A percentile compares a stretch with the other conserved stretches of the same genome.
These are phyloP conservation scores for Gastracanthus pulcherrimus DNA, from an alignment of 2,888 invertebrate species.

Conservation along the genomic window DNA sequence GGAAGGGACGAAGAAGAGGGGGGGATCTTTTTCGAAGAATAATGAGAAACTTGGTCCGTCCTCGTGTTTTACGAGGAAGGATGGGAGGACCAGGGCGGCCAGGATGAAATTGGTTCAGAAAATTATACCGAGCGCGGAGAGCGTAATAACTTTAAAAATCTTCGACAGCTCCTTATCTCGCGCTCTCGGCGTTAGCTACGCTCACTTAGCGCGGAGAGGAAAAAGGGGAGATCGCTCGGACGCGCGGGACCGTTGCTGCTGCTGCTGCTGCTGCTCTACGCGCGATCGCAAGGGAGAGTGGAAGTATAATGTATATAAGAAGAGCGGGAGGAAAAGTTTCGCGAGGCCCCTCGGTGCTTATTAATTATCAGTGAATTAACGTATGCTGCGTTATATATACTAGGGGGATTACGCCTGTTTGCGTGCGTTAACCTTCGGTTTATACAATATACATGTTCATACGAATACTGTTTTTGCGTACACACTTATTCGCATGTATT, in stretches of 20 bases:
- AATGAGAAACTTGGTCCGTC: conserved; percentile 44
- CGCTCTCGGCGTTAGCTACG: conserved; percentile 4
- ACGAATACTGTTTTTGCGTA: no score
- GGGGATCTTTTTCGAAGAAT: conserved; percentile 24
- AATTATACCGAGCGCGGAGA: conserved; percentile 27
- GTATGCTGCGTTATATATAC: neutral
- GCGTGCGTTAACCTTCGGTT: no score
- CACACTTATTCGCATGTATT: no score
- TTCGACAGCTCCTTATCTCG: conserved; percentile 43
- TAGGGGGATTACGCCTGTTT: neutral
- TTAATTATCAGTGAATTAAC: conserved; percentile 22
- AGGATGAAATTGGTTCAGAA: conserved; percentile 45
- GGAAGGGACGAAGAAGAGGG: conserved; percentile 1
- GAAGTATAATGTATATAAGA: neutral
- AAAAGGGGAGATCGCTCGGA: neutral
- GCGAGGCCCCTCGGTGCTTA: neutral
- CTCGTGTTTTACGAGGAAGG: conserved; percentile 7
- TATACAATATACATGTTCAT: no score
- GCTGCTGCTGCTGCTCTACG: no score
- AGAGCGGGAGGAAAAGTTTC: neutral
- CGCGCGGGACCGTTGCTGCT: no score
- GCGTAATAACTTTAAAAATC: conserved; percentile 44
- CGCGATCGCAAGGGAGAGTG: no score
- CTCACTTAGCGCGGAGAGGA: conserved; percentile 1
- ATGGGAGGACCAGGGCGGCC: neutral